Conservation (phyloP, 2,888 invertebrate species). For the Drosophila mettleri region DNA sequence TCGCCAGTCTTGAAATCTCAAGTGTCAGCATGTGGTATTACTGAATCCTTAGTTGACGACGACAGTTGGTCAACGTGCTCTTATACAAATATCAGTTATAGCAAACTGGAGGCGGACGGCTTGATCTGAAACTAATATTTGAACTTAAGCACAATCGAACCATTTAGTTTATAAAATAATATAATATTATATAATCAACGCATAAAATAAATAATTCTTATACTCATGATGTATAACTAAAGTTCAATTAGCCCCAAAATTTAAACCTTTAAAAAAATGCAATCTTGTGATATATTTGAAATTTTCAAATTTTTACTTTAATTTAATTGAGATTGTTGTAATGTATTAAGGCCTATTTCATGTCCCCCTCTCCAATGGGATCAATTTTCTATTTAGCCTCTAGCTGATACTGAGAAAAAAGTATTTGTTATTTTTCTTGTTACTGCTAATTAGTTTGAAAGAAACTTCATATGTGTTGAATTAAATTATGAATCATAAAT, state of each 20-base stretch:
- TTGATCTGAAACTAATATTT: not conserved
- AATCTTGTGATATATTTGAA: too few relatives aligned
- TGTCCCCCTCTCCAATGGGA: not conserved
- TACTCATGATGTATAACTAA: too few relatives aligned
- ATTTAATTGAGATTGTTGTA: not conserved
- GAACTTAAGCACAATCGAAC: too few relatives aligned
- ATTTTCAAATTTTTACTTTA: not conserved
- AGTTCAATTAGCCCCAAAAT: too few relatives aligned
- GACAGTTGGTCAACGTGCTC: conserved; percentile 4
- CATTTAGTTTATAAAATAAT: too few relatives aligned
- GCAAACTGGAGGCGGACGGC: too few relatives aligned
- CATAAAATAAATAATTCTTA: too few relatives aligned
- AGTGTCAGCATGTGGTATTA: conserved; percentile 41
- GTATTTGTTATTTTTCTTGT: conserved; percentile 13
- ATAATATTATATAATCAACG: too few relatives aligned
- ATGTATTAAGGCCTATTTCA: not conserved
- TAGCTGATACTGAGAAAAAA: conserved; percentile 8
- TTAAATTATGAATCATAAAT: conserved; percentile 32
- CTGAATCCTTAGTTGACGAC: conserved; percentile 43
- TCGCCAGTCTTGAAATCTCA: conserved; percentile 31
- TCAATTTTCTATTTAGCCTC: not conserved
- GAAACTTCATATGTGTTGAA: conserved; percentile 27
- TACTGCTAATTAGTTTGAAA: conserved; percentile 60
- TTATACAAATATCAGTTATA: not conserved
- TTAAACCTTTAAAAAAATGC: too few relatives aligned